Conservation (phyloP, 2,113 vertebrate species). For the Lepus europaeus region DNA sequence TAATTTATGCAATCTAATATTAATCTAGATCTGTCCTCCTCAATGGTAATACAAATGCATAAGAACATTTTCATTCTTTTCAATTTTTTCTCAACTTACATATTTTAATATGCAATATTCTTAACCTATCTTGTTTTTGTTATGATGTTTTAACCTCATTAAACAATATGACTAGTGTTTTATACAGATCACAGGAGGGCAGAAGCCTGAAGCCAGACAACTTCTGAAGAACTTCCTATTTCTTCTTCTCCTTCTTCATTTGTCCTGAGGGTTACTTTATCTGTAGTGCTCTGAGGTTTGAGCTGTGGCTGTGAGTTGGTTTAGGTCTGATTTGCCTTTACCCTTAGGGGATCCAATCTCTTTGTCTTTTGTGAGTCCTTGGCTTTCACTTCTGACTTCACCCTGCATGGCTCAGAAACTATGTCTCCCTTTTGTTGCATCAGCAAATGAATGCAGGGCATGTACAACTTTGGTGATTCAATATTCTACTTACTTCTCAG, state of each 20-base stretch:
- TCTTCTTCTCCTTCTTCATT: not conserved
- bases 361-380: not conserved
- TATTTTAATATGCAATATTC: not conserved
- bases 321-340: not conserved
- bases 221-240: not conserved
- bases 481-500: not conserved
- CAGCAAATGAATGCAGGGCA: not conserved
- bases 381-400: not conserved
- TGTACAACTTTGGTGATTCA: not conserved
- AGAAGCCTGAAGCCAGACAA: not conserved
- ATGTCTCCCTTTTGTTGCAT: not conserved
- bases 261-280: accelerated
- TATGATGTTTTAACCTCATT: not conserved
- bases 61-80: conserved; percentile 13
- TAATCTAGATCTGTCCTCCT: not conserved
- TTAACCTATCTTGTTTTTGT: not conserved
- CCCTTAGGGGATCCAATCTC: accelerated
- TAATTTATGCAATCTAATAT: conserved; percentile 10
- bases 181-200: not conserved
- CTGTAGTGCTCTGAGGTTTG: not conserved
- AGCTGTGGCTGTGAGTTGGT: accelerated
- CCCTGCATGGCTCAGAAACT: not conserved
- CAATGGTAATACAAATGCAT: not conserved
- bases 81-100: not conserved
- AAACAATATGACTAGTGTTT: not conserved